Conservation (phyloP, 2,888 invertebrate genomes). For the Tortricodes alternella region DNA sequence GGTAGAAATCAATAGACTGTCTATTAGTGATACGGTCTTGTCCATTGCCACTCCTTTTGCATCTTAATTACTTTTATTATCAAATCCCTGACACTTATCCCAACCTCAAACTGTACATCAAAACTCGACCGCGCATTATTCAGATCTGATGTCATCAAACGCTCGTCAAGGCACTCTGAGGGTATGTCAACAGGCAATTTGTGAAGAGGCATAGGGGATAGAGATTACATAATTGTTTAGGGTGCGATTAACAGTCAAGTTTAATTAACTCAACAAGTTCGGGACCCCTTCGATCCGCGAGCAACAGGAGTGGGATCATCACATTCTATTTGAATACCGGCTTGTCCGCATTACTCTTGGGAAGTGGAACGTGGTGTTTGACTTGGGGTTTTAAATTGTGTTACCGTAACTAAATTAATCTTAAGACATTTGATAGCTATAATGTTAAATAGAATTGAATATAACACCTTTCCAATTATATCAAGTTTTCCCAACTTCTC, state of each 20-base stretch:
- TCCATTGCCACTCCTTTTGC: neutral
- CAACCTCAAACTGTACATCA: constrained; percentile 20
- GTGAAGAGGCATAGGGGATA: constrained; percentile 59
- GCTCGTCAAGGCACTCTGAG: constrained; percentile 41
- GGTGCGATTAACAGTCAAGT: constrained; percentile 65
- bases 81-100: constrained; percentile 1
- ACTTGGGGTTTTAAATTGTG: neutral
- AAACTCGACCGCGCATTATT: constrained; percentile 21
- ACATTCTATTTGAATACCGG: constrained; percentile 27
- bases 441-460: too few species aligned
- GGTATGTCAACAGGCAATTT: constrained; percentile 59
- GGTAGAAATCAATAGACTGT: too few species aligned
- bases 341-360: constrained; percentile 8
- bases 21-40: too few species aligned
- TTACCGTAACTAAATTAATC: neutral
- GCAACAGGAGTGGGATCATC: constrained; percentile 42
- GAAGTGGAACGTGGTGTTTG: constrained; percentile 8
- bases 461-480: too few species aligned
- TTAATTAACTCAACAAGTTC: constrained; percentile 76
- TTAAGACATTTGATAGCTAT: neutral
- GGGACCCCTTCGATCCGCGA: constrained; percentile 56
- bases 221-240: constrained; percentile 72
- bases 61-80: neutral
- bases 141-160: constrained; percentile 40
- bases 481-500: constrained; percentile 1